Conservation (phyloP, 2,797 vertebrate genomes). For the Chaetophractus vellerosus region DNA sequence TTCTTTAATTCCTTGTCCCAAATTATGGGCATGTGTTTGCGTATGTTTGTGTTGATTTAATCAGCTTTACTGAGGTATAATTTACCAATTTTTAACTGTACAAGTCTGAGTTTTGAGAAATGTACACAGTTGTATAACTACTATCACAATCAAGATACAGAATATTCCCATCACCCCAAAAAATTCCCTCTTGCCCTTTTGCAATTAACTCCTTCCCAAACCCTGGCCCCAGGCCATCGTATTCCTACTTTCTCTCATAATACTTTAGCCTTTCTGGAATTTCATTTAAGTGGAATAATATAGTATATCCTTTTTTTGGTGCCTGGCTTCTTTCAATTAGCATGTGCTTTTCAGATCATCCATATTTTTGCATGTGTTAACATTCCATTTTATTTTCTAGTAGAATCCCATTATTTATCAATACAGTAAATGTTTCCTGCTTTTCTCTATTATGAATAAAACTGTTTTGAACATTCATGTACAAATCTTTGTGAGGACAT, state of each 20-base stretch:
- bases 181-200: too few relatives aligned
- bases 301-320: too few relatives aligned
- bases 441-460: not conserved
- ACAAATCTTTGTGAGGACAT: not conserved
- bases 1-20: not conserved
- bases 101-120: conserved; percentile 3
- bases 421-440: not conserved
- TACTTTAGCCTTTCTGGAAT: not conserved
- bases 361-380: not conserved
- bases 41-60: not conserved
- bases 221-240: not conserved
- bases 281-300: not conserved
- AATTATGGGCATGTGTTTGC: not conserved
- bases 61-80: not conserved
- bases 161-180: too few relatives aligned
- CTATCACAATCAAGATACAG: too few relatives aligned
- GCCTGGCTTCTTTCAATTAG: not conserved
- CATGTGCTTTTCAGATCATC: not conserved
- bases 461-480: not conserved
- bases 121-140: not conserved
- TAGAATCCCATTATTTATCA: not conserved
- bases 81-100: not conserved
- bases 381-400: not conserved
- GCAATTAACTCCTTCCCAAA: not conserved
- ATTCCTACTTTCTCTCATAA: not conserved